Evolutionary conservation across 2,797 vertebrate species (phyloP).

Genomic region (Pseudochaenichthys georgianus): DNA sequence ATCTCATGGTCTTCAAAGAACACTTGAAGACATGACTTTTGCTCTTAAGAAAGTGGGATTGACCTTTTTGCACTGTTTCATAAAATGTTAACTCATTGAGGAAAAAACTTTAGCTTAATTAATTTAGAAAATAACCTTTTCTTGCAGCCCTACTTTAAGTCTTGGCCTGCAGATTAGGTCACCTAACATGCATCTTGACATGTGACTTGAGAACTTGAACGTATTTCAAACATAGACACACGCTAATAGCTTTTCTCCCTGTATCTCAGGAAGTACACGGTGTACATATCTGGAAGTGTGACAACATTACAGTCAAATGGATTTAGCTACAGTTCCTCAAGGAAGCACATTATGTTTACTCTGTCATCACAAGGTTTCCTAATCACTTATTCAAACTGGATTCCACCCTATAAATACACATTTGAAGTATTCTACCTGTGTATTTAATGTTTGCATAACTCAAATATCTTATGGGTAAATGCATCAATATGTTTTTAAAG

Average conservation of each 20-base stretch:
- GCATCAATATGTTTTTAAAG: neutral
- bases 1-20: no score
- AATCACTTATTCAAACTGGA: slow-evolving; percentile 40
- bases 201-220: neutral
- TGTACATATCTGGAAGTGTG: slow-evolving; percentile 19
- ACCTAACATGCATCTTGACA: neutral
- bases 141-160: no score
- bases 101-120: no score
- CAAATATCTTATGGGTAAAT: neutral
- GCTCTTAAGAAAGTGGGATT: no score
- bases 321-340: slow-evolving; percentile 27
- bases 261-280: neutral
- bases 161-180: neutral
- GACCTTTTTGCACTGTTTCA: no score
- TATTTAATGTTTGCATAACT: slow-evolving; percentile 4
- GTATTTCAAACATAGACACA: neutral
- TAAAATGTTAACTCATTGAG: no score
- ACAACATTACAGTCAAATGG: slow-evolving; percentile 18
- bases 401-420: neutral
- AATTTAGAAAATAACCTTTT: no score
- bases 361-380: slow-evolving; percentile 6
- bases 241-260: neutral
- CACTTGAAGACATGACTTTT: no score
- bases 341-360: slow-evolving; percentile 37
- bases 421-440: neutral